These are phyloP conservation scores for Limnephilus lunatus DNA, from an alignment of 2,888 invertebrate genomes.

Conservation along the genomic window DNA sequence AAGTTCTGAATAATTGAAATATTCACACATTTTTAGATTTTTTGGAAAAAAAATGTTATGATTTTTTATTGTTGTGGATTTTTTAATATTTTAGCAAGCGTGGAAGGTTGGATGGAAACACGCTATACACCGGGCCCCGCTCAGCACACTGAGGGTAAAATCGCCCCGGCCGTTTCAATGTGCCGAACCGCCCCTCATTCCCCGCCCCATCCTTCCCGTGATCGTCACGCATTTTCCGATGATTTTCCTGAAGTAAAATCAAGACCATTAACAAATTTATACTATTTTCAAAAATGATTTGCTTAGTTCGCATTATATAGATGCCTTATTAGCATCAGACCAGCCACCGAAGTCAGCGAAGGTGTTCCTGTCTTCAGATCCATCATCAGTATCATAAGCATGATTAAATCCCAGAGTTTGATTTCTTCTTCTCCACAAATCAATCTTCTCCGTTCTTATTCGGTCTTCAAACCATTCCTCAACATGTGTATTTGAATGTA, in stretches of 20 bases:
- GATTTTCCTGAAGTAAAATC: slow-evolving; percentile 11
- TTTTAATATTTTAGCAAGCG: slow-evolving; percentile 69
- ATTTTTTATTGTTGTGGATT: slow-evolving; percentile 51
- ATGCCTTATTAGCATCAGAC: too few species aligned
- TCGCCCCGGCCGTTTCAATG: slow-evolving; percentile 53
- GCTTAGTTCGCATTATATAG: neutral
- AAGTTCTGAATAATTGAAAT: slow-evolving; percentile 54
- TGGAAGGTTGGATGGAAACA: slow-evolving; percentile 71
- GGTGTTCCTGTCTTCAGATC: too few species aligned
- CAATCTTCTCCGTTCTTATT: too few species aligned
- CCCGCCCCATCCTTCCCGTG: slow-evolving; percentile 69
- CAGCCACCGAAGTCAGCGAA: too few species aligned
- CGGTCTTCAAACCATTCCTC: too few species aligned
- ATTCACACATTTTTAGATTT: slow-evolving; percentile 55
- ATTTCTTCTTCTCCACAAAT: too few species aligned
- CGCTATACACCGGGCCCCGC: slow-evolving; percentile 76
- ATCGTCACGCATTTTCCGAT: slow-evolving; percentile 52
- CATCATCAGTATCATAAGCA: too few species aligned
- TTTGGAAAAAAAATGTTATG: slow-evolving; percentile 62
- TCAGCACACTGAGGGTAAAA: slow-evolving; percentile 77
- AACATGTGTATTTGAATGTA: too few species aligned
- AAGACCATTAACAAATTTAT: neutral
- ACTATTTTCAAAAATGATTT: neutral
- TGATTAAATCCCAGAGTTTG: too few species aligned
- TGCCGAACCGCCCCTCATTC: slow-evolving; percentile 60